phyloP scores from a whole-genome alignment of 2,888 invertebrate species.

The Eurois occulta region DNA sequence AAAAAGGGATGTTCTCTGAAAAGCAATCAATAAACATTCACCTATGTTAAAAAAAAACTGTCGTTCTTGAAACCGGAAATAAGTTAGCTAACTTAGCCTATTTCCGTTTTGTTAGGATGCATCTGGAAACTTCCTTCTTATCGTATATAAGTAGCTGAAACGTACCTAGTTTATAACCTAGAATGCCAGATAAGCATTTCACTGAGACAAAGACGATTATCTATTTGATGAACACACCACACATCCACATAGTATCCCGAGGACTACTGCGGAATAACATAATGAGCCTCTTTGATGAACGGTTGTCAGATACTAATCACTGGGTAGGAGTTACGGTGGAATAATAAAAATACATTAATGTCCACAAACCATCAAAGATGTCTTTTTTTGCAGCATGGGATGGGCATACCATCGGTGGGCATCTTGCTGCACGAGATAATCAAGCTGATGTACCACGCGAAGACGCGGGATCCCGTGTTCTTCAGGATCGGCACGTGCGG shows the following conservation, averaged over 20 bases:
- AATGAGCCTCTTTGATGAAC: neutral
- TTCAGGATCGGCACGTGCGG: conserved; percentile 98
- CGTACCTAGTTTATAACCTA: neutral
- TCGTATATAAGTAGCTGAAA: neutral
- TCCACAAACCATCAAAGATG: neutral
- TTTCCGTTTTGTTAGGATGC: too few relatives aligned
- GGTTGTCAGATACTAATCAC: conserved; percentile 2
- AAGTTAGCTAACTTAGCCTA: too few relatives aligned
- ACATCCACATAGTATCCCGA: neutral
- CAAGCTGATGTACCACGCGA: conserved; percentile 98
- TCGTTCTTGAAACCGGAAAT: neutral
- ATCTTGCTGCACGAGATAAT: conserved; percentile 98
- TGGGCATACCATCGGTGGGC: conserved; percentile 99
- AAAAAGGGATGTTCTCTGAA: neutral
- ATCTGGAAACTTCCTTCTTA: neutral
- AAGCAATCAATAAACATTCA: neutral
- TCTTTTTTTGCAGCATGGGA: conserved; percentile 95
- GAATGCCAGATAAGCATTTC: neutral
- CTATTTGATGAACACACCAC: neutral
- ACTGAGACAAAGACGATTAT: neutral
- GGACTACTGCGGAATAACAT: neutral
- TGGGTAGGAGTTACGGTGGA: neutral
- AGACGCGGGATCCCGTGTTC: conserved; percentile 95
- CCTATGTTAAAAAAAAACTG: neutral
- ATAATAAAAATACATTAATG: conserved; percentile 2